phyloP scores from a whole-genome alignment of 1,140 invertebrate species.

The Amphibalanus amphitrite region DNA sequence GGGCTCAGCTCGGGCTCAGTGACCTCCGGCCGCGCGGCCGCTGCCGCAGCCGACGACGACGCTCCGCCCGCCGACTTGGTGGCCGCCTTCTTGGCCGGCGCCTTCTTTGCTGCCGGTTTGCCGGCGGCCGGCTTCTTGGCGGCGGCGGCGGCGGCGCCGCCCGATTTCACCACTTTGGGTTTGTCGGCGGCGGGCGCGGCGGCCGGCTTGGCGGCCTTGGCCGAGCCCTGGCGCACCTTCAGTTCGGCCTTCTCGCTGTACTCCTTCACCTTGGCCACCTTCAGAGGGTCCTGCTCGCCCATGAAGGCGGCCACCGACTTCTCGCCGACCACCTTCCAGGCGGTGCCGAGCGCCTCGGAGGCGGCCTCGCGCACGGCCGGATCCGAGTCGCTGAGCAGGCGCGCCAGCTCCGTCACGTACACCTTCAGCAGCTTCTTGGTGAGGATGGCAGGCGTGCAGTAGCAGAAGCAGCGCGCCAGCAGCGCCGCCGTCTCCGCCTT shows the following conservation, averaged over 20 bases:
- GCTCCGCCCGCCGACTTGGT: slow-evolving; percentile 8
- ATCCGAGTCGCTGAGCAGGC: slow-evolving; percentile 74
- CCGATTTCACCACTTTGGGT: slow-evolving; percentile 6
- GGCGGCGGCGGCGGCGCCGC: slow-evolving; percentile 2
- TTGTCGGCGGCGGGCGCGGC: slow-evolving; percentile 7
- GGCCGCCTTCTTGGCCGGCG: slow-evolving; percentile 23
- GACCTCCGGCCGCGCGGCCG: slow-evolving; percentile 16
- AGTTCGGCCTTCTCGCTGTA: slow-evolving; percentile 81
- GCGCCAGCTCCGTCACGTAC: slow-evolving; percentile 58
- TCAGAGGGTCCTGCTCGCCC: slow-evolving; percentile 70
- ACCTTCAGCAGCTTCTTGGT: slow-evolving; percentile 87
- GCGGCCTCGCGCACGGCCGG: slow-evolving; percentile 63
- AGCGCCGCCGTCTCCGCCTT: slow-evolving; percentile 85
- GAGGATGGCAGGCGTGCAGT: slow-evolving; percentile 55
- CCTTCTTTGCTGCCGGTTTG: slow-evolving; percentile 19
- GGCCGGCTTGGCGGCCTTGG: slow-evolving; percentile 16
- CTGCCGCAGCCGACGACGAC: slow-evolving; percentile 8
- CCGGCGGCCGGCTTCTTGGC: slow-evolving; percentile 15
- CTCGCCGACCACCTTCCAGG: slow-evolving; percentile 84
- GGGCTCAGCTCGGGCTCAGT: slow-evolving; percentile 29
- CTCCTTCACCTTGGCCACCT: slow-evolving; percentile 89
- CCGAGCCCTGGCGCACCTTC: slow-evolving; percentile 18
- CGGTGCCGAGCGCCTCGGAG: slow-evolving; percentile 79
- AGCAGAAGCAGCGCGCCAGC: slow-evolving; percentile 59
- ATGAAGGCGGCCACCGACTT: slow-evolving; percentile 72